These are phyloP conservation scores for Meloidogyne chitwoodi DNA, from an alignment of 1,140 invertebrate genomes.

Conservation along the genomic window DNA sequence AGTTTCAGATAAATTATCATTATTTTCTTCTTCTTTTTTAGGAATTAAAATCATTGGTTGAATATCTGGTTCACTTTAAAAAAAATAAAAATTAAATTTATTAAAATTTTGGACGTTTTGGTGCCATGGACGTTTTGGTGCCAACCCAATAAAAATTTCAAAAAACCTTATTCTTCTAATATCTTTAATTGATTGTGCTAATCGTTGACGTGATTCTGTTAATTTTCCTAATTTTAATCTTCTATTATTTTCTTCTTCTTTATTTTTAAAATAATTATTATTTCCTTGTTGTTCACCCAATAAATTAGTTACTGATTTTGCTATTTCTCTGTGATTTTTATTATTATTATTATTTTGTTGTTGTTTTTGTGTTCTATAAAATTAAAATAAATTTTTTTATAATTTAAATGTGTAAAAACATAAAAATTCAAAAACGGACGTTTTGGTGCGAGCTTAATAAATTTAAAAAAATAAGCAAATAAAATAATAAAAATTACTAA, in stretches of 20 bases:
- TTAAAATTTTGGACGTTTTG: no score
- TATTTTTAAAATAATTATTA: not conserved
- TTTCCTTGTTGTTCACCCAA: not conserved
- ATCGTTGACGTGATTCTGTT: slow-evolving; percentile 6
- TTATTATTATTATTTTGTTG: no score
- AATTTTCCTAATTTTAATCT: slow-evolving; percentile 29
- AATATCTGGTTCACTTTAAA: not conserved
- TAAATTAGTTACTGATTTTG: slow-evolving; percentile 33
- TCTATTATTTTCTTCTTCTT: slow-evolving; percentile 21
- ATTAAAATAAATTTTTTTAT: no score
- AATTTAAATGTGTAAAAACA: no score
- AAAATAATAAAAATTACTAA: no score
- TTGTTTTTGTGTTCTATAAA: no score
- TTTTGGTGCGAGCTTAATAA: no score
- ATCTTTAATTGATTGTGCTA: slow-evolving; percentile 35
- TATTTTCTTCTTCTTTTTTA: not conserved
- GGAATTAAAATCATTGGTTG: not conserved
- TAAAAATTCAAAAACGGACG: no score
- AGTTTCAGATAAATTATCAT: not conserved
- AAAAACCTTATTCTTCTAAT: slow-evolving; percentile 26
- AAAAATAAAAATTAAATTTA: not conserved
- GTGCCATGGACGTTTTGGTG: no score
- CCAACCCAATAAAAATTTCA: no score
- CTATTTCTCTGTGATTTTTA: slow-evolving; percentile 38
- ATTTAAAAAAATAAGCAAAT: no score